Base-by-base conservation (phyloP, 2,888 invertebrate species). In the Microctonus brassicae region DNA sequence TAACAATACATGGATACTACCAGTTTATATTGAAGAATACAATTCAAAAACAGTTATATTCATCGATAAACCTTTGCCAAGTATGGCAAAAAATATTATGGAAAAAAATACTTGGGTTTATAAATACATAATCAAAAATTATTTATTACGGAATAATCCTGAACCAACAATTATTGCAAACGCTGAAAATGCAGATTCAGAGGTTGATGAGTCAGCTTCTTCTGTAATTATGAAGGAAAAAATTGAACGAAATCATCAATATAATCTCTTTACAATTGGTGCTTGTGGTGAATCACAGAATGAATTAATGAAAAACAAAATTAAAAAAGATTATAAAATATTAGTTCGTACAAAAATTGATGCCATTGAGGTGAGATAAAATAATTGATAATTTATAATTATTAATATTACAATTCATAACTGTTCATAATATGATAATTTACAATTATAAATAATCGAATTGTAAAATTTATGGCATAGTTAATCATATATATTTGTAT, bases 11-110 rank as follows among this genome's bases (percentile, higher is more conserved):
- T 85, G 85, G 85, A 77, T 80, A 6, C 76, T 85, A 66, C 84
- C 84, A 11, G 33, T 84, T 4, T 72, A 75, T 13, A 73, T 85
- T 11, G 83, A 80, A 69, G 73, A 73, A 17, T 71, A 78, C 2
- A 73, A 80, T 36, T 78, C 75, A 2, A 82, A 77, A 72, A 83
- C 78, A 69, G 70, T 83, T 60, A 74, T 85, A 57, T 85, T 82
- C 20, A 61, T 86, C 17, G 82, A 86, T 61, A 86, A 86, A 64
- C 79, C 81, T 39, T 64, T 81, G 26, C 85, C 85, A 17, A 78
- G 80, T 7, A 64, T 57, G 3, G 68, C 70, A 7, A 77, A 76
- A 42, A 82, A 78, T n/a, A 42, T 78, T 36, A 61, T 77, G 7
- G 75, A 83, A 60, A 85, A 82, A 69, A 85, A 85, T 75, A 63